Evolutionary conservation across 2,113 vertebrate species (phyloP).

Genomic region (Forbesichthys papilliferus): DNA sequence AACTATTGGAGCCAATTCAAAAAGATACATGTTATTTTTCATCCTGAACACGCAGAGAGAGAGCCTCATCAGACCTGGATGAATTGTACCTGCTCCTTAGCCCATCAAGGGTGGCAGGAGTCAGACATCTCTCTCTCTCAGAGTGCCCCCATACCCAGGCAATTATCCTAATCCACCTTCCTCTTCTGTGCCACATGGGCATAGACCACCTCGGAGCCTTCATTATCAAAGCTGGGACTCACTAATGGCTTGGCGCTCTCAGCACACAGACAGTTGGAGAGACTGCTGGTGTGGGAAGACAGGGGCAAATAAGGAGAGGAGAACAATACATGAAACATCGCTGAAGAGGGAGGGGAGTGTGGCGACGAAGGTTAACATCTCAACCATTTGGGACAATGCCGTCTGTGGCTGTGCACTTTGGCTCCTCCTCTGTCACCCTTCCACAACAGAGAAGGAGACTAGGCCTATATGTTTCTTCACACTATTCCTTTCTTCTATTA

Average conservation of each 20-base stretch:
- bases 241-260: slow-evolving; percentile 63
- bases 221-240: slow-evolving; percentile 68
- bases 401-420: slow-evolving; percentile 26
- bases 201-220: slow-evolving; percentile 71
- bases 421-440: slow-evolving; percentile 37
- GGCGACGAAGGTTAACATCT: slow-evolving; percentile 64
- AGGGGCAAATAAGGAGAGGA: slow-evolving; percentile 19
- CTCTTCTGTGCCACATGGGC: slow-evolving; percentile 53
- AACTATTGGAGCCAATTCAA: slow-evolving; percentile 27
- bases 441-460: slow-evolving; percentile 31
- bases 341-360: slow-evolving; percentile 43
- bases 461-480: neutral
- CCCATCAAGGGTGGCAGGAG: slow-evolving; percentile 46
- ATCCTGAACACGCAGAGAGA: slow-evolving; percentile 19
- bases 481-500: too few relatives aligned
- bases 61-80: slow-evolving; percentile 40
- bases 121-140: slow-evolving; percentile 49
- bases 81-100: slow-evolving; percentile 23
- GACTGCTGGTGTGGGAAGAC: slow-evolving; percentile 39
- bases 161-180: slow-evolving; percentile 73
- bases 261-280: slow-evolving; percentile 42
- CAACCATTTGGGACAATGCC: slow-evolving; percentile 60
- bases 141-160: slow-evolving; percentile 56
- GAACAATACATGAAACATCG: slow-evolving; percentile 1
- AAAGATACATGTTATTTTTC: slow-evolving; percentile 12